Conservation (phyloP, 2,113 vertebrate genomes). For the Lepisosteus oculatus region DNA sequence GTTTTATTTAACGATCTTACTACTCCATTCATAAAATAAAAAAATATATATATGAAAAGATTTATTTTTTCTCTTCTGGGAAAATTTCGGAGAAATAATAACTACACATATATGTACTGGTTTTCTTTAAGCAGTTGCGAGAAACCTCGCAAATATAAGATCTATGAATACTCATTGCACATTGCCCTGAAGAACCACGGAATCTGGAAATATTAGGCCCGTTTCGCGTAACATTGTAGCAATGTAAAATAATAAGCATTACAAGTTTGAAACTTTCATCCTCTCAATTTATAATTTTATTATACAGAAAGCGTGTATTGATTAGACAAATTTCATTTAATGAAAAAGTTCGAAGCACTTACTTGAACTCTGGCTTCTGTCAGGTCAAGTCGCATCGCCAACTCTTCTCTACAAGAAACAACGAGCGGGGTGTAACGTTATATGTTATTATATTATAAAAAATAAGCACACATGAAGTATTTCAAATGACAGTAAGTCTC, state of each 20-base stretch:
- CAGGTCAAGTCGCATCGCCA: constrained; percentile 95
- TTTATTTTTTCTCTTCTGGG: too few relatives aligned
- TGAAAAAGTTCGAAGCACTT: constrained; percentile 51
- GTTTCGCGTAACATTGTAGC: neutral
- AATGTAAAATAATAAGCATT: neutral
- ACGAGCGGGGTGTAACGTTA: constrained; percentile 48
- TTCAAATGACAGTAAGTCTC: too few relatives aligned
- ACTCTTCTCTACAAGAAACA: constrained; percentile 80
- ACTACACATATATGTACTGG: too few relatives aligned
- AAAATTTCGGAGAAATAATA: too few relatives aligned
- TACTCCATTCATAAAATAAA: too few relatives aligned
- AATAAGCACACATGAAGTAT: too few relatives aligned
- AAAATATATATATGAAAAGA: too few relatives aligned
- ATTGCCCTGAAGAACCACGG: too few relatives aligned
- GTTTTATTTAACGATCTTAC: neutral
- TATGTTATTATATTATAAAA: constrained; percentile 35
- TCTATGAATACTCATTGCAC: too few relatives aligned
- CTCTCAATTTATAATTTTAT: constrained; percentile 1
- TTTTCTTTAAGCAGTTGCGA: too few relatives aligned
- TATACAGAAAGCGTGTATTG: neutral
- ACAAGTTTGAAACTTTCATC: neutral
- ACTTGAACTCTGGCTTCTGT: constrained; percentile 97
- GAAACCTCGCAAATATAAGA: too few relatives aligned
- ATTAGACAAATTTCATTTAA: neutral
- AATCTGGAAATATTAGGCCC: too few relatives aligned